Percentiles rank a stretch among this genome's conserved stretches.
phyloP scores from a whole-genome alignment of 2,888 invertebrate species.

The Brachyptera putata region DNA sequence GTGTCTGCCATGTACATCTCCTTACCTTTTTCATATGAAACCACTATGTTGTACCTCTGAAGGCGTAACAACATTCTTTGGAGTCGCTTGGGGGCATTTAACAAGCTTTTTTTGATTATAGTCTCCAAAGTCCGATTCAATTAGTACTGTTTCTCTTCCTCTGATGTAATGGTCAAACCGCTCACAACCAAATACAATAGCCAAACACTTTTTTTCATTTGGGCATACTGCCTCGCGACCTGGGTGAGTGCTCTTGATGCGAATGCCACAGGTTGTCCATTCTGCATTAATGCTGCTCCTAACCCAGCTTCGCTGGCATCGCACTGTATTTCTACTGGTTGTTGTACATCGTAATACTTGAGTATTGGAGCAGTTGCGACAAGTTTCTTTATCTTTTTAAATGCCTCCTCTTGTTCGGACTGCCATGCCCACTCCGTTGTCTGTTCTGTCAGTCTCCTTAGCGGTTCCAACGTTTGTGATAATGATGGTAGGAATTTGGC shows the following conservation, averaged over 20 bases:
- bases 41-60: too few relatives aligned
- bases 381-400: constrained; percentile 15
- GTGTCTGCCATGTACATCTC: too few relatives aligned
- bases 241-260: not conserved
- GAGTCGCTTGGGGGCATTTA: too few relatives aligned
- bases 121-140: too few relatives aligned
- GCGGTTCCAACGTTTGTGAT: too few relatives aligned
- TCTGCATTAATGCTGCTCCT: constrained; percentile 8
- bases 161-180: not conserved
- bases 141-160: not conserved
- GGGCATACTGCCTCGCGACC: too few relatives aligned
- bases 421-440: not conserved
- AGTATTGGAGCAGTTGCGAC: not conserved
- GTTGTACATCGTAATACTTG: constrained; percentile 3
- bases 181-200: not conserved
- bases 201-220: constrained; percentile 9
- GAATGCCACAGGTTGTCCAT: not conserved
- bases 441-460: too few relatives aligned
- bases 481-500: too few relatives aligned
- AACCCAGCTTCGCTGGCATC: constrained; percentile 13
- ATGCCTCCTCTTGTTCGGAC: constrained; percentile 2
- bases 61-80: too few relatives aligned
- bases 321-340: constrained; percentile 10
- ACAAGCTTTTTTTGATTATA: too few relatives aligned
- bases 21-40: too few relatives aligned